Conservation (phyloP, 2,113 vertebrate species). For the Struthidea cinerea region DNA sequence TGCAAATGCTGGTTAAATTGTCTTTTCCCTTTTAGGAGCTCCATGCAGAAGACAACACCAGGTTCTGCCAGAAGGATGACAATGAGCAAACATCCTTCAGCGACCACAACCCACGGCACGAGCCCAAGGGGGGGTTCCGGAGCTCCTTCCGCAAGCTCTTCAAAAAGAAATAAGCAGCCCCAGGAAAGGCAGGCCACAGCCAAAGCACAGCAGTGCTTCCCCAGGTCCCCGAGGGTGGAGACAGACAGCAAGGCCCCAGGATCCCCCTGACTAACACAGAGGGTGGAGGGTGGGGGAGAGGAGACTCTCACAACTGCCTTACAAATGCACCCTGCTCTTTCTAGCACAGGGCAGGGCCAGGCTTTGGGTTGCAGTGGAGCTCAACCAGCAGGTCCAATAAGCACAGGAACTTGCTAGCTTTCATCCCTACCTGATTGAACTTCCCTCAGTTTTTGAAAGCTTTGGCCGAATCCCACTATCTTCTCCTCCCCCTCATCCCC, state of each 20-base stretch:
- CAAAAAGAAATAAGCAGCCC: constrained; percentile 92
- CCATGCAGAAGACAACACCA: constrained; percentile 80
- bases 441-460: background rate
- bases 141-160: constrained; percentile 98
- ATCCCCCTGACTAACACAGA: background rate
- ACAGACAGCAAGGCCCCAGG: constrained; percentile 27
- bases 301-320: constrained; percentile 35
- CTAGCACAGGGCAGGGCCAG: constrained; percentile 13
- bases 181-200: constrained; percentile 59
- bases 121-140: constrained; percentile 92
- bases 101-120: constrained; percentile 88
- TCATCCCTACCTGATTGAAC: background rate
- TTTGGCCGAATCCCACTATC: background rate
- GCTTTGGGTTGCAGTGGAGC: background rate
- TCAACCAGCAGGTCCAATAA: constrained; percentile 20
- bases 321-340: background rate
- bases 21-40: constrained; percentile 79
- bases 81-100: constrained; percentile 87
- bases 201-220: constrained; percentile 29
- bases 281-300: constrained; percentile 28
- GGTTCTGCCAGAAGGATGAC: constrained; percentile 82
- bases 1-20: constrained; percentile 55
- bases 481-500: constrained; percentile 24
- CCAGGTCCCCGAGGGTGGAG: constrained; percentile 28
- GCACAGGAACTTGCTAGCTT: constrained; percentile 43